A percentile compares a stretch with the other conserved stretches of the same genome.
Evolutionary conservation across 2,113 vertebrate species (phyloP).

Genomic region (Acinonyx jubatus): DNA sequence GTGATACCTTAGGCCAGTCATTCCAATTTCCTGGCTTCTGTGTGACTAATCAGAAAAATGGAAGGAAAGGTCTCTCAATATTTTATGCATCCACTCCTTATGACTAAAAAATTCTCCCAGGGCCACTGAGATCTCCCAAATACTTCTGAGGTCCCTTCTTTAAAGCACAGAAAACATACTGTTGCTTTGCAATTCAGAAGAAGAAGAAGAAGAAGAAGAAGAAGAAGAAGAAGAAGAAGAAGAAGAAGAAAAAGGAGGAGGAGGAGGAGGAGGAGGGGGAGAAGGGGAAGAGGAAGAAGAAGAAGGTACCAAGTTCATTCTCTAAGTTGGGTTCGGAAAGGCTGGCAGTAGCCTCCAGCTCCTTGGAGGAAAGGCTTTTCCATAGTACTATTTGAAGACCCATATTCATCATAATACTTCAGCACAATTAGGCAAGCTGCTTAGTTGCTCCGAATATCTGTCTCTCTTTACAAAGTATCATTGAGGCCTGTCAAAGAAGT

Average conservation of each 20-base stretch:
- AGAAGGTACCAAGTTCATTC: not conserved
- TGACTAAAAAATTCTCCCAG: not conserved
- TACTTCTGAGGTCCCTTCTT: not conserved
- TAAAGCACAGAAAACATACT: not conserved
- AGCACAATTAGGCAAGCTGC: conserved; percentile 49
- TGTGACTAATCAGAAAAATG: not conserved
- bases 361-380: conserved; percentile 1
- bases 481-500: conserved; percentile 30
- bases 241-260: too few species aligned
- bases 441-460: not conserved
- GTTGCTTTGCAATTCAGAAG: not conserved
- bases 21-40: not conserved
- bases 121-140: not conserved
- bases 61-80: not conserved
- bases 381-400: not conserved
- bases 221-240: not conserved
- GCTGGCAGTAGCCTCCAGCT: not conserved
- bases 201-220: not conserved
- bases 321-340: not conserved
- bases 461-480: conserved; percentile 47
- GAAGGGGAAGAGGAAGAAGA: not conserved
- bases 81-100: not conserved
- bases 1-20: not conserved
- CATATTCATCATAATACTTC: conserved; percentile 45
- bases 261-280: not conserved